Conservation (phyloP, 2,113 vertebrate species). For the Cacatua alba region DNA sequence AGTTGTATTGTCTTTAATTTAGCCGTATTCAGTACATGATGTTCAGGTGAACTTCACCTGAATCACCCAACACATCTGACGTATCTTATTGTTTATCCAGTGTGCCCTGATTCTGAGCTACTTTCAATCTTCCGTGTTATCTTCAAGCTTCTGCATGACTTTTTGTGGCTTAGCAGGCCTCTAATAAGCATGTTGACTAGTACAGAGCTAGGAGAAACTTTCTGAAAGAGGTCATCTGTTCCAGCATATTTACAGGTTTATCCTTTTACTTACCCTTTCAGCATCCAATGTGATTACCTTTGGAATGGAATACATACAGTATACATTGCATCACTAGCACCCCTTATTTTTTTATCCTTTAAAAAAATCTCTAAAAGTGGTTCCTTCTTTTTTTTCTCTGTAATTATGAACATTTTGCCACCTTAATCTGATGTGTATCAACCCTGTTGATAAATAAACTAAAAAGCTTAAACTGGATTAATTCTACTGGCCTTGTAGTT, state of each 20-base stretch:
- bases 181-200: not conserved
- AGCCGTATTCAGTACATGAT: not conserved
- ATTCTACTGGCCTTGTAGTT: not conserved
- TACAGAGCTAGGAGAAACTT: not conserved
- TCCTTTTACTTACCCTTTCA: not conserved
- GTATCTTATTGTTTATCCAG: not conserved
- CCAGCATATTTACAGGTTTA: not conserved
- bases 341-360: not conserved
- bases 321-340: not conserved
- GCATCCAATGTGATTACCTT: not conserved
- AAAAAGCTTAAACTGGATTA: not conserved
- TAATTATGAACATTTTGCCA: not conserved
- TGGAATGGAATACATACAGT: not conserved
- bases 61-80: not conserved
- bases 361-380: not conserved
- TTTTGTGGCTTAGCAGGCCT: not conserved
- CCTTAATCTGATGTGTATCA: not conserved
- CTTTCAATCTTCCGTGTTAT: not conserved
- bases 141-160: not conserved
- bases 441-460: not conserved
- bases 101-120: not conserved
- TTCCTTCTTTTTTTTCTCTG: not conserved
- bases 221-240: not conserved
- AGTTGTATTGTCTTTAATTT: not conserved
- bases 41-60: not conserved